Percentiles rank a stretch among this genome's conserved stretches.
These are phyloP conservation scores for Phaethornis superciliosus DNA, from an alignment of 2,113 vertebrate genomes.

Conservation along the genomic window DNA sequence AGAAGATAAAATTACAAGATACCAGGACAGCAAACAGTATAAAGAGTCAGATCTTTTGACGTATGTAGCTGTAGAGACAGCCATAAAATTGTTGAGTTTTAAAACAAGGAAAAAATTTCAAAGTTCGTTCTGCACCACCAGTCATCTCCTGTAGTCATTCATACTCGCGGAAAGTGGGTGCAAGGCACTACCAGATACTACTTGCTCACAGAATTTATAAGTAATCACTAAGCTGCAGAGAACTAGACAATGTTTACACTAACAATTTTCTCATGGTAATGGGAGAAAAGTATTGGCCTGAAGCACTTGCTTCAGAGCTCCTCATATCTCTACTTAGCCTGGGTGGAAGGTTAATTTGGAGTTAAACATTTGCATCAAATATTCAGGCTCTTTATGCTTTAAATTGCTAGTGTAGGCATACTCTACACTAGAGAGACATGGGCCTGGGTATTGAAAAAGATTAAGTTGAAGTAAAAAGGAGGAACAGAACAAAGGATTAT, in stretches of 20 bases:
- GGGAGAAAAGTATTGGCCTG: background rate
- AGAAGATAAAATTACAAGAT: conserved; percentile 23
- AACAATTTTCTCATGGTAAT: background rate
- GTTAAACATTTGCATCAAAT: conserved; percentile 1
- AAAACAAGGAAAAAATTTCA: background rate
- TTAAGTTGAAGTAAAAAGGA: conserved; percentile 20
- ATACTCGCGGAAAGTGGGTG: background rate
- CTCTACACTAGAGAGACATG: background rate
- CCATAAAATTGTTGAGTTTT: conserved; percentile 22
- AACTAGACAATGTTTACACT: background rate
- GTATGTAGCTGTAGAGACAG: background rate
- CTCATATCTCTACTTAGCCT: background rate
- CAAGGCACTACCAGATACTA: background rate
- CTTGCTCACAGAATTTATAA: background rate
- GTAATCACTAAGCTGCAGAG: background rate
- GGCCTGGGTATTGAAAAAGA: background rate
- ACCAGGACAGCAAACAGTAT: conserved; percentile 32
- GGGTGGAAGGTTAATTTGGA: conserved; percentile 48
- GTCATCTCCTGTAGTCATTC: background rate
- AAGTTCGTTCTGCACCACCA: background rate
- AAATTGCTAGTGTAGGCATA: background rate
- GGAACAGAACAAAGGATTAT: background rate
- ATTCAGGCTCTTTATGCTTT: background rate
- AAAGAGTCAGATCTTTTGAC: background rate
- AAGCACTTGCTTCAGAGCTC: background rate